Base-by-base conservation (phyloP, 2,888 invertebrate genomes). In the Macrosiphum euphorbiae region DNA sequence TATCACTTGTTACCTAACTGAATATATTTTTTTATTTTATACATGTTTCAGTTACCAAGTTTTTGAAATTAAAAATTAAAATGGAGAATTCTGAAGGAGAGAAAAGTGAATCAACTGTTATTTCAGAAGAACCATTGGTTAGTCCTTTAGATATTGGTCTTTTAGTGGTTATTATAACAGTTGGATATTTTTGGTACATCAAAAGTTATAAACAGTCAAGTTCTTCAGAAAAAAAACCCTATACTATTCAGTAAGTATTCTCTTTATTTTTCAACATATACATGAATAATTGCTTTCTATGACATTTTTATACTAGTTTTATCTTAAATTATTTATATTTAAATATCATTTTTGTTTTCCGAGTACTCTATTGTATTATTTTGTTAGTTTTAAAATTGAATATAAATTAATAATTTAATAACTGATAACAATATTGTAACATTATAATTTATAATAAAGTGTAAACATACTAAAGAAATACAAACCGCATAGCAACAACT, bases 181-280 rank as follows among this genome's bases (percentile, higher is more conserved):
- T 97, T 88, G 97, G 97, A 16, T 96, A 97, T 95, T 97, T 97
- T 97, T 99, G 98, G 97, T 96, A 97, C 95, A 96, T 98, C 88
- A 96, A 97, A 95, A 98, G 90, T 90, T 90, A 94, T 97, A 95
- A 98, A 97, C 95, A 97, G 95, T 96, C 85, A 86, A 90, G 61
- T 94, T 85, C 97, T 84, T 96, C 97, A 3, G 96, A 97, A 95
- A 96, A 96, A 67, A 98, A 98, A 96, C 97, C 97, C 0, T 98
- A 98, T 96, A 97, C 98, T 55, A 98, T 98, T 96, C 98, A 98
- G 98, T 98, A 96, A 97, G 98, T 97, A 95, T 94, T 44, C 88
- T 85, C 94, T 41, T 87, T 91, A 90, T 28, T 92, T 41, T 91
- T 94, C 90, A 94, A 67, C n/a, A 35, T 35, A n/a, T 35, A 35